Conservation (phyloP, 92 coral and sea anemone species). For the Isaurus tuberculatus region DNA sequence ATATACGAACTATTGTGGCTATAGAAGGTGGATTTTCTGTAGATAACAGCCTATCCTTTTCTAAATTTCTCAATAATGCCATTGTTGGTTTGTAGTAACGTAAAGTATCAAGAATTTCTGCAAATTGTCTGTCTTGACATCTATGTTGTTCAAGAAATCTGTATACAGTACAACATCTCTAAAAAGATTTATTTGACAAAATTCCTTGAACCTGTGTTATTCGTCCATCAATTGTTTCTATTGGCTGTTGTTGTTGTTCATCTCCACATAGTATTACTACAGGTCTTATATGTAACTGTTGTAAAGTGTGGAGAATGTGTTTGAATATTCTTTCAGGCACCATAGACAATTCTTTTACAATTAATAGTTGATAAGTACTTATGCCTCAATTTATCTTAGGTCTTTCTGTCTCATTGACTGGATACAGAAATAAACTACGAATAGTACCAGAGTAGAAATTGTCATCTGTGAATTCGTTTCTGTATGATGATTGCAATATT, state of each 20-base stretch:
- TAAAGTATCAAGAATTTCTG: too few species aligned
- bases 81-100: too few species aligned
- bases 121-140: too few species aligned
- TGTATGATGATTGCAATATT: background rate
- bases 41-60: background rate
- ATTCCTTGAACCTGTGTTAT: too few species aligned
- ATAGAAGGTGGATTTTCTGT: background rate
- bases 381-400: conserved; percentile 34
- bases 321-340: background rate
- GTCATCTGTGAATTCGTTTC: background rate
- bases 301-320: conserved; percentile 30
- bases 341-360: conserved; percentile 58
- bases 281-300: conserved; percentile 36
- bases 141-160: too few species aligned
- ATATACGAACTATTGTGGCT: background rate
- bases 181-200: too few species aligned
- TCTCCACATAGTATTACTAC: conserved; percentile 48
- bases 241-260: conserved; percentile 51
- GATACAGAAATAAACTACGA: conserved; percentile 39
- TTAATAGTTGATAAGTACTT: conserved; percentile 11
- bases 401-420: background rate
- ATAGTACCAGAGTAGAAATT: conserved; percentile 14
- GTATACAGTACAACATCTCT: too few species aligned
- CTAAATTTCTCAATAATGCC: too few species aligned
- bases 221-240: conserved; percentile 1